Percentiles rank a stretch among this genome's conserved stretches.
Conservation (phyloP, 2,888 invertebrate species). For the Hypselothyrea guttata region DNA sequence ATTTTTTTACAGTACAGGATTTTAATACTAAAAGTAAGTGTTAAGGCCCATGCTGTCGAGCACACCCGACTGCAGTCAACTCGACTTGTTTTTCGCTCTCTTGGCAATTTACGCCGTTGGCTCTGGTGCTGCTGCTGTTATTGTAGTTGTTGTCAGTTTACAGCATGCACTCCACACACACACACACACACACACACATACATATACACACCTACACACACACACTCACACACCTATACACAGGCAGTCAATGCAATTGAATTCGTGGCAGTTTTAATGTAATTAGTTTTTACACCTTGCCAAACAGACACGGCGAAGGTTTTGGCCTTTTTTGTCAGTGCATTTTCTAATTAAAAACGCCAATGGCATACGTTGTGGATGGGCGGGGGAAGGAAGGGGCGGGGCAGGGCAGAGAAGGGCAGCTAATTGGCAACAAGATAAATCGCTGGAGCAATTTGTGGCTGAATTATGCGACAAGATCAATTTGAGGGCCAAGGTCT, state of each 20-base stretch:
- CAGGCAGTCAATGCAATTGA: slow-evolving; percentile 66
- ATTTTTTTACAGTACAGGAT: too few species aligned
- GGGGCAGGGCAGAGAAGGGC: slow-evolving; percentile 1
- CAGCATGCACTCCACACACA: slow-evolving; percentile 27
- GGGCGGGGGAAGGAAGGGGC: neutral
- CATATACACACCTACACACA: slow-evolving; percentile 14
- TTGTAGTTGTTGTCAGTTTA: slow-evolving; percentile 28
- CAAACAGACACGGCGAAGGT: slow-evolving; percentile 34
- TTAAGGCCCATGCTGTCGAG: too few species aligned
- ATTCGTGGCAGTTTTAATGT: slow-evolving; percentile 76
- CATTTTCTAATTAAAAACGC: slow-evolving; percentile 73
- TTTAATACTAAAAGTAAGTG: too few species aligned
- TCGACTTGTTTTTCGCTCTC: neutral
- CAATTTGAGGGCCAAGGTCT: slow-evolving; percentile 63
- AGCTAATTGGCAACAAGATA: slow-evolving; percentile 73
- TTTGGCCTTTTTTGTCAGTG: slow-evolving; percentile 33
- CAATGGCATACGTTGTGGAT: slow-evolving; percentile 59
- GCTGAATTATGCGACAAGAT: slow-evolving; percentile 70
- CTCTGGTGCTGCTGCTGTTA: slow-evolving; percentile 13
- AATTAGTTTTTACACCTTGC: slow-evolving; percentile 75
- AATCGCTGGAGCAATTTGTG: slow-evolving; percentile 66
- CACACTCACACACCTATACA: slow-evolving; percentile 11
- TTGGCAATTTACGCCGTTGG: slow-evolving; percentile 25
- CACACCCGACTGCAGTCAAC: too few species aligned
- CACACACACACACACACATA: slow-evolving; percentile 16